Base-by-base conservation (phyloP, 1,140 invertebrate genomes). In the Thereuonema tuberculata region DNA sequence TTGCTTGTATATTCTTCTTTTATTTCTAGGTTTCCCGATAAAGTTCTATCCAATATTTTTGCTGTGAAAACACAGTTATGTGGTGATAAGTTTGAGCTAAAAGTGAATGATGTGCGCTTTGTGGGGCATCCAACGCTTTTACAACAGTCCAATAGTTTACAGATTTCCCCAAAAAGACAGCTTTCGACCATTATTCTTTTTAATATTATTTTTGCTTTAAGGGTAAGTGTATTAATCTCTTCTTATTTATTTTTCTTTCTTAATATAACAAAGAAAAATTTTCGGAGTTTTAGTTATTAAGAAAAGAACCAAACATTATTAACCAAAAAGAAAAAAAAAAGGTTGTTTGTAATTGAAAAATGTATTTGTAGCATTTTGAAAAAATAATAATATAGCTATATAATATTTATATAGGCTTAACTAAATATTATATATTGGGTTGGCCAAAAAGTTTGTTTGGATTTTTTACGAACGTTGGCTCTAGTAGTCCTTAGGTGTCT, bases 71-170 rank as follows among this genome's bases (percentile, higher is more conserved):
- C 82, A 43, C 86, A 91, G 67, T 71, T 95, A 9, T 93, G 89
- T 70, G 89, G 90, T 66, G 78, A 82, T 50, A 93, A 93, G 71
- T 93, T 94, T 76, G 92, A 96, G 72, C 73, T 96, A 0, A 95
- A 96, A 79, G 84, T 96, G 0, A 94, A 96, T 75, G 89, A 95
- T 80, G 87, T 96, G 0, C 77, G 90, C 46, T 96, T 96, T 77
- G 87, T 96, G 24, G 91, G 92, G 5, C 92, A 93, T 76, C 93
- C 93, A 0, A 89, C 88, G 0, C 70, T 85, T 23, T 76, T 93
- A 24, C 59, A 67, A 21, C 25, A 21, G 14, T 26, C 61, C 23
- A 56, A 21, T 27, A 17, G 12, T 9, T 37, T 59, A n/a, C 48
- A 54, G 48, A 14, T 52, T 29, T 59, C 56, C 2, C 2, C 24